Base-by-base conservation (phyloP, 2,888 invertebrate genomes). In the Conomelus anceps region DNA sequence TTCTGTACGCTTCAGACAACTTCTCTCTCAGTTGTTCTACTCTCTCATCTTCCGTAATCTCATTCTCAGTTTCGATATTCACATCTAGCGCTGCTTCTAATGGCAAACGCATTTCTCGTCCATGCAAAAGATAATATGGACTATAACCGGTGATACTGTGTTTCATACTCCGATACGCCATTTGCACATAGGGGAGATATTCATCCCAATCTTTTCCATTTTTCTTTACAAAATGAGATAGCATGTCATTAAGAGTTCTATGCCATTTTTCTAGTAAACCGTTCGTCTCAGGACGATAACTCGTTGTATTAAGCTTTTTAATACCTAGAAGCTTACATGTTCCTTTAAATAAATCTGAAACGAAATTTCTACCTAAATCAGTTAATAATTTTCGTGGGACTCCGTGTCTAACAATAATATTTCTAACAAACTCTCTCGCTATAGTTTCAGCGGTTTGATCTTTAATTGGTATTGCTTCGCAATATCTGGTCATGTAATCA, bases 121-220 rank as follows among this genome's bases (percentile, higher is more conserved):
- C 41, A 17, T 41, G 41, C 17, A 41, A 13, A 17, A 17, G 17
- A 23, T 84, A 41, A 20, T 41, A 41, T 17, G 63, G 63, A n/a
- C 63, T 63, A n/a, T 63, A 63, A n/a, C 63, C 63, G n/a, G 63
- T 63, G 20, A 63, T n/a, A n/a, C 63, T 63, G 7, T 63, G 63
- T n/a, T 63, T 63, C n/a, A n/a, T 63, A n/a, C 63, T n/a, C 20
- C n/a, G 20, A 13, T 63, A 92, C 0, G 91, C 91, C 84, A 92
- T 92, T 90, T 92, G 91, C 0, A 92, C 91, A 63, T 91, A 91
- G n/a, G 90, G 90, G 22, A 93, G 84, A 89, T 91, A 92, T 41
- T 91, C 90, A 89, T 93, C 92, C 92, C 93, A 93, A 89, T 92
- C 91, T 11, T 89, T 90, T 91, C 91, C 91, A 17, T 92, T 89